A percentile compares a stretch with the other conserved stretches of the same genome.
Evolutionary conservation across 2,888 invertebrate species (phyloP).

Genomic region (Parascotia fuliginaria): DNA sequence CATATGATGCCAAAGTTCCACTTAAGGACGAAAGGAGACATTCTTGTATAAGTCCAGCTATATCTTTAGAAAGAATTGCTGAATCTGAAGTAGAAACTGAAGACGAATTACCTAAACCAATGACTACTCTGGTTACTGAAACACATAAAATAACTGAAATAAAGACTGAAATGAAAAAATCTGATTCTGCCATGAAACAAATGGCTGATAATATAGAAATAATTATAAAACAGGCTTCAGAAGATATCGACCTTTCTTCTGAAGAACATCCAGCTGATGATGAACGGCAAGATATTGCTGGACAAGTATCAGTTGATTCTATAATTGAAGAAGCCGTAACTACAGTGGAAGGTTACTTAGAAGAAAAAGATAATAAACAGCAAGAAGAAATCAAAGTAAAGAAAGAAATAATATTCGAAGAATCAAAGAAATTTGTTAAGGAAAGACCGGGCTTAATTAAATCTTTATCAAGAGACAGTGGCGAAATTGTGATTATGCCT

Average conservation of each 20-base stretch:
- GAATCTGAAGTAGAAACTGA: constrained; percentile 80
- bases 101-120: constrained; percentile 62
- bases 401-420: constrained; percentile 64
- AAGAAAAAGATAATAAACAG: constrained; percentile 58
- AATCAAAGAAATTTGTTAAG: constrained; percentile 62
- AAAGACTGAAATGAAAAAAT: constrained; percentile 70
- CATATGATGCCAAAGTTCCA: constrained; percentile 79
- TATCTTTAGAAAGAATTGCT: constrained; percentile 78
- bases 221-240: constrained; percentile 81
- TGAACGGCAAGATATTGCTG: constrained; percentile 60
- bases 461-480: constrained; percentile 79
- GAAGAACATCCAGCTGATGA: constrained; percentile 66
- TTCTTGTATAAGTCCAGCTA: constrained; percentile 80
- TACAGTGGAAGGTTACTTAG: constrained; percentile 73
- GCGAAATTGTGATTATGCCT: constrained; percentile 78
- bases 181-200: constrained; percentile 82
- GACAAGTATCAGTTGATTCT: constrained; percentile 77
- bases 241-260: constrained; percentile 75
- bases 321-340: constrained; percentile 79
- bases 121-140: constrained; percentile 34
- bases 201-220: constrained; percentile 84
- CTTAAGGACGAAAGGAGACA: constrained; percentile 78
- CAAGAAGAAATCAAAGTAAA: constrained; percentile 58
- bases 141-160: constrained; percentile 44
- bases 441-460: constrained; percentile 77